Evolutionary conservation across 64 coral and sea anemone genomes (phyloP).

Genomic region (Montipora foliosa): DNA sequence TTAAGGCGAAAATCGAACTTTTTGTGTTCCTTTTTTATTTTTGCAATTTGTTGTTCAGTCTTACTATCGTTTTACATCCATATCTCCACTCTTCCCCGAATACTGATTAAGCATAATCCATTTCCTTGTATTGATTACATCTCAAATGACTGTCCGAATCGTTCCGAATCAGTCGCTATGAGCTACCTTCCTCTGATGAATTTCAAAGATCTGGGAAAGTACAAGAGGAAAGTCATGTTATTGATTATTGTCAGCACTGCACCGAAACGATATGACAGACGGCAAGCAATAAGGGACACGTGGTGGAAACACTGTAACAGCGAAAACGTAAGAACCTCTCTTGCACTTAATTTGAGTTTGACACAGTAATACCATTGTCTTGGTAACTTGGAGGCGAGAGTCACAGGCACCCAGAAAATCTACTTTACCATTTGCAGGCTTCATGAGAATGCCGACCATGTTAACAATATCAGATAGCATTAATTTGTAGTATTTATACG

Average conservation of each 20-base stretch:
- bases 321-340: background rate
- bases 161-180: background rate
- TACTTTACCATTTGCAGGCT: too few relatives aligned
- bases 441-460: too few relatives aligned
- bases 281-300: slow-evolving; percentile 11
- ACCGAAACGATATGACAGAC: background rate
- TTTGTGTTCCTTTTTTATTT: background rate
- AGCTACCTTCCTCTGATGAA: background rate
- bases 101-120: background rate
- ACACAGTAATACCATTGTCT: too few relatives aligned
- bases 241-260: slow-evolving; percentile 25
- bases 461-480: too few relatives aligned
- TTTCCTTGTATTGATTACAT: background rate
- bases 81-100: background rate
- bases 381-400: too few relatives aligned
- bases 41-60: background rate
- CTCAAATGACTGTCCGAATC: background rate
- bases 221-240: background rate
- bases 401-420: background rate
- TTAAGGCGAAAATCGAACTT: background rate
- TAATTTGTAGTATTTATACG: too few relatives aligned
- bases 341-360: background rate
- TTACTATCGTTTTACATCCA: background rate
- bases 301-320: slow-evolving; percentile 21
- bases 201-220: background rate